Base-by-base conservation (phyloP, 2,888 invertebrate species). In the Boloria selene region DNA sequence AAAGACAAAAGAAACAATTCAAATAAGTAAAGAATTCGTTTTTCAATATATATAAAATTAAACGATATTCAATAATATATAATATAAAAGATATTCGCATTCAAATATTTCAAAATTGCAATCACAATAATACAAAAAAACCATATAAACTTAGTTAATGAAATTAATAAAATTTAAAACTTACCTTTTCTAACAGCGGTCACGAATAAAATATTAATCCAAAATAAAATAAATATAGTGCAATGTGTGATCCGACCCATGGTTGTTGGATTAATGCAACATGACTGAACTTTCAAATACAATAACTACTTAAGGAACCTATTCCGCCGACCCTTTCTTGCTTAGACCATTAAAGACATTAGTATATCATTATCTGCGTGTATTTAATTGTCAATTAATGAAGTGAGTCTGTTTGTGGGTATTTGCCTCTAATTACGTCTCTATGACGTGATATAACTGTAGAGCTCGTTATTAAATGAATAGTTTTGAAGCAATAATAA, bases 401-500 rank as follows among this genome's bases (percentile, higher is more conserved):
- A 73, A 77, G 73, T 75, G 73, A 80, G 77, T 80, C 77, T 75
- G 71, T 72, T 77, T 75, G 74, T 75, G 74, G 78, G 79, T 80
- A 84, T 80, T 84, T 79, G 77, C 70, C 75, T 74, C 74, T 85
- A 84, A 85, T 85, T 81, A 75, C 70, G 22, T 22, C 22, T 22
- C 22, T 22, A 59, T 73, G 77, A 77, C 74, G 74, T 62, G 59
- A 69, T 62, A 59, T 67, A 66, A 56, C 58, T 62, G 51, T 55
- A 50, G 56, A 22, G 22, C 51, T 61, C 26, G 31, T 65, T 55
- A 67, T 58, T 58, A 58, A 63, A 60, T 45, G 51, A 66, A 64
- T 66, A 64, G 54, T 56, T 63, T 47, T 14, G 17, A 45, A 52
- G 22, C 42, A 58, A 65, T 65, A 55, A 62, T 13, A 50, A 49